Conservation (phyloP, 2,113 vertebrate species). For the Thryonomys swinderianus region DNA sequence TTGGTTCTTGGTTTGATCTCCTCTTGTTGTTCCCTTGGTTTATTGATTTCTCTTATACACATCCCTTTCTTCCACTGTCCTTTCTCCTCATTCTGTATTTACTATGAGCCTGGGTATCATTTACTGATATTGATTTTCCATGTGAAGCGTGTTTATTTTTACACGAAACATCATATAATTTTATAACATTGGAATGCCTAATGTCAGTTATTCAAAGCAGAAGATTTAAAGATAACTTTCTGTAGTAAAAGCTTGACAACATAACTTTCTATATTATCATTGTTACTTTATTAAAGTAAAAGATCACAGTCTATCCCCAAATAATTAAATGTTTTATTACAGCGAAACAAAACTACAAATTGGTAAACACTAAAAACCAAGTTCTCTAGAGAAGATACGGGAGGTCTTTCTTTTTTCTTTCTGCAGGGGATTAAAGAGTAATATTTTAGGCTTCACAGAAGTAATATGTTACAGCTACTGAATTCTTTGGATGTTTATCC, state of each 20-base stretch:
- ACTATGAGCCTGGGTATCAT: not conserved
- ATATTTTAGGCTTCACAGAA: not conserved
- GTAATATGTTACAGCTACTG: not conserved
- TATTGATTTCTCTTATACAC: not conserved
- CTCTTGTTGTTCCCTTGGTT: not conserved
- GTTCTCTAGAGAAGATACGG: not conserved
- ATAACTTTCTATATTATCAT: not conserved
- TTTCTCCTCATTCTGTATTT: not conserved
- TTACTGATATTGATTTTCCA: not conserved
- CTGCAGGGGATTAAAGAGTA: not conserved
- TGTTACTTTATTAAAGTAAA: not conserved
- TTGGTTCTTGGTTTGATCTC: conserved; percentile 14
- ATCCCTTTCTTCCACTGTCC: not conserved
- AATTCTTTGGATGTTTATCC: not conserved
- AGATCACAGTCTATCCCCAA: not conserved
- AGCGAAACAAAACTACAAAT: not conserved
- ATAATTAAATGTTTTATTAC: conserved; percentile 9
- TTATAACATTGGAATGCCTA: not conserved
- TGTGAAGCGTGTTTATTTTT: not conserved
- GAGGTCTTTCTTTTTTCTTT: not conserved
- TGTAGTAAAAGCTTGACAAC: not conserved
- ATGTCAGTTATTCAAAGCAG: not conserved
- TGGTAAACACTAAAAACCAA: not conserved
- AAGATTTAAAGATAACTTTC: conserved; percentile 1
- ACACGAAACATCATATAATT: not conserved